A percentile compares a stretch with the other conserved stretches of the same genome.
These are phyloP conservation scores for Chironomus tentans DNA, from an alignment of 2,888 invertebrate genomes.

Conservation along the genomic window DNA sequence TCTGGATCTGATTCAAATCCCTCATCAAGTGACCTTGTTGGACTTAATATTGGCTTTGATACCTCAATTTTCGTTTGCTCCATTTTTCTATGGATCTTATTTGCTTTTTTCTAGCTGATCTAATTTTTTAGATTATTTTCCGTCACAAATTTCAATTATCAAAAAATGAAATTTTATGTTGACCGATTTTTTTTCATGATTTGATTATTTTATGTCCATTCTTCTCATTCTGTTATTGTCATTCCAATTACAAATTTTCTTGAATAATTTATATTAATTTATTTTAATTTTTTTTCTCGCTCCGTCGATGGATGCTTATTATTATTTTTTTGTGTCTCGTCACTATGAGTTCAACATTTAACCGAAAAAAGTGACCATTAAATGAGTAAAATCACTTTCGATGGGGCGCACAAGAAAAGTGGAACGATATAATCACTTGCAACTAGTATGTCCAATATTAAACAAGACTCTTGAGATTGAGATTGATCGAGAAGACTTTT, in stretches of 20 bases:
- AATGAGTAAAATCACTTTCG: neutral
- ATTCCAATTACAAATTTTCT: neutral
- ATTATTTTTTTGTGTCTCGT: neutral
- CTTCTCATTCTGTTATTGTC: neutral
- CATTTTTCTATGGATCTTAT: neutral
- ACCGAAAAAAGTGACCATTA: neutral
- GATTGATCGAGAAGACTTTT: neutral
- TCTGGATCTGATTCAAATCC: conserved; percentile 45
- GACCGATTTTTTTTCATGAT: neutral
- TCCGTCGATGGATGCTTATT: neutral
- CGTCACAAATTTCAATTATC: neutral
- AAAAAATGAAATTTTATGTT: neutral
- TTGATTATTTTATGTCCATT: neutral
- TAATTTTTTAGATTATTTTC: neutral
- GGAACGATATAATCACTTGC: conserved; percentile 3
- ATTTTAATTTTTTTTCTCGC: neutral
- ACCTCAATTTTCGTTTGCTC: conserved; percentile 30
- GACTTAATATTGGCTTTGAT: conserved; percentile 41
- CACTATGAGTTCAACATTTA: neutral
- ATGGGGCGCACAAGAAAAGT: neutral
- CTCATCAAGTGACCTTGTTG: conserved; percentile 43
- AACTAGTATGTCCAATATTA: neutral
- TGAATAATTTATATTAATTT: neutral
- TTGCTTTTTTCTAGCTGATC: neutral
- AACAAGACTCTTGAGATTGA: conserved; percentile 1